These are phyloP conservation scores for Murina feae DNA, from an alignment of 2,113 vertebrate genomes.

Conservation along the genomic window DNA sequence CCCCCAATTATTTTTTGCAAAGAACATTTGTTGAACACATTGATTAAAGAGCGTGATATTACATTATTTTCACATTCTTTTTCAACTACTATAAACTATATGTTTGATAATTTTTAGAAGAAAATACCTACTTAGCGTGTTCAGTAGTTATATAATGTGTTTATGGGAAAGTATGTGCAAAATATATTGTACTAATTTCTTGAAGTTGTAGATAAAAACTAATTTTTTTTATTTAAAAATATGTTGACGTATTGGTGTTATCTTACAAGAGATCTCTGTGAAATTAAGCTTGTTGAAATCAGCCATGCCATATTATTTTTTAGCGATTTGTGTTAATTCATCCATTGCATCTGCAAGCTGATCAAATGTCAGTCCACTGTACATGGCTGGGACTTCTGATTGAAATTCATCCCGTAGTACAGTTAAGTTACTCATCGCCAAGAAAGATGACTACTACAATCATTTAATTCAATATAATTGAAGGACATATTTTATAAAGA, in stretches of 20 bases:
- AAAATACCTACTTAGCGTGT: neutral
- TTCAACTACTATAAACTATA: neutral
- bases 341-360: neutral
- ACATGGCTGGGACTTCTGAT: neutral
- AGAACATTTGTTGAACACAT: conserved; percentile 4
- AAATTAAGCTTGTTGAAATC: neutral
- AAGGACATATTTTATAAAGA: conserved; percentile 14
- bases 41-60: neutral
- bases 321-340: neutral
- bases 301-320: neutral
- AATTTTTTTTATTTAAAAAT: neutral
- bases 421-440: neutral
- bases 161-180: neutral
- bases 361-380: neutral
- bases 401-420: neutral
- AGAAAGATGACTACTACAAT: neutral
- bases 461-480: conserved; percentile 30
- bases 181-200: conserved; percentile 7
- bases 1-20: neutral
- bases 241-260: neutral
- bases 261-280: neutral
- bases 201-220: neutral
- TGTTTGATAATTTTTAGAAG: neutral
- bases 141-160: neutral
- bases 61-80: conserved; percentile 8